Percentiles rank a stretch among this genome's conserved stretches.
Conservation (phyloP, 2,888 invertebrate species). For the Beris chalybata region DNA sequence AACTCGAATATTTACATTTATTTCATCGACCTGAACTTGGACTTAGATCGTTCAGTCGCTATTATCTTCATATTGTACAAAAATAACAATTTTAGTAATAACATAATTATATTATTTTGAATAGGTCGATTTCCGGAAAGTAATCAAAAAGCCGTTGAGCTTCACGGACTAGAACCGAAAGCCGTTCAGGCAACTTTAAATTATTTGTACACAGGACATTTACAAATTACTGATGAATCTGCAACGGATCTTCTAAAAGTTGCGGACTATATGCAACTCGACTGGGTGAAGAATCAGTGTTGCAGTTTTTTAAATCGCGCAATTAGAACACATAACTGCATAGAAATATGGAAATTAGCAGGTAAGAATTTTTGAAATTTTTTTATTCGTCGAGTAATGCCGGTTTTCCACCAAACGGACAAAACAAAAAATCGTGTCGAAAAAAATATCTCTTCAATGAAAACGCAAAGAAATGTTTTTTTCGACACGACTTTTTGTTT, state of each 20-base stretch:
- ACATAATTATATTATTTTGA: neutral
- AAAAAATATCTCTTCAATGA: too few species aligned
- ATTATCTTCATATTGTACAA: too few species aligned
- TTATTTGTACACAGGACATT: slow-evolving; percentile 15
- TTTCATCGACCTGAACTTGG: too few species aligned
- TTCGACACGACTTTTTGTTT: too few species aligned
- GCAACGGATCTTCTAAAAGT: neutral
- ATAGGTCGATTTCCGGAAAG: slow-evolving; percentile 17
- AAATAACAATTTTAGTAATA: too few species aligned
- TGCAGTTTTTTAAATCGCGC: neutral
- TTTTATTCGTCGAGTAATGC: neutral
- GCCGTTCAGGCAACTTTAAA: slow-evolving; percentile 4
- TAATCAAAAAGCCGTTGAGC: neutral
- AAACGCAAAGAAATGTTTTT: too few species aligned
- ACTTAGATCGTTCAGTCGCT: too few species aligned
- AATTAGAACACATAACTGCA: neutral
- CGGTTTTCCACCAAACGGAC: too few species aligned
- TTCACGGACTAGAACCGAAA: slow-evolving; percentile 9
- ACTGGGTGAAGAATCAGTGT: slow-evolving; percentile 13
- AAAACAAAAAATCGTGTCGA: too few species aligned
- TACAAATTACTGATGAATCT: neutral
- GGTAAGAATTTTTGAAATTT: slow-evolving; percentile 2
- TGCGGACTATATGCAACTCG: slow-evolving; percentile 17
- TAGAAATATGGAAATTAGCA: slow-evolving; percentile 1
- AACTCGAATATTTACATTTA: too few species aligned